These are phyloP conservation scores for Leptocoma aspasia DNA, from an alignment of 2,113 vertebrate species.

Conservation along the genomic window DNA sequence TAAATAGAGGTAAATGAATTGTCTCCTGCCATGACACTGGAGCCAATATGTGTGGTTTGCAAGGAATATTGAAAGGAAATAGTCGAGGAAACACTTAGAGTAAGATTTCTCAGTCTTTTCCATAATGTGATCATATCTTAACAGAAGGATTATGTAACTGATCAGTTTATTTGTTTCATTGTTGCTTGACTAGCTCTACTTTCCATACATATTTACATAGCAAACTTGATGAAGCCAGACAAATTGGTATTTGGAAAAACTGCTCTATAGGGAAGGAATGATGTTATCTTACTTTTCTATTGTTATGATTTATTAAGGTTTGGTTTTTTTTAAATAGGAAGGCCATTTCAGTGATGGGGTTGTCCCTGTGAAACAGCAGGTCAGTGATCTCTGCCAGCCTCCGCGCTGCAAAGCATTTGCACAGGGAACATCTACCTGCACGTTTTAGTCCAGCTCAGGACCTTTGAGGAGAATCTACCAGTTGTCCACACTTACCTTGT, in stretches of 20 bases:
- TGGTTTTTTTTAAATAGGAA: not conserved
- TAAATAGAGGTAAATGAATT: not conserved
- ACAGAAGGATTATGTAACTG: not conserved
- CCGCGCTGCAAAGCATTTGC: not conserved
- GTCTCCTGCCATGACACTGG: not conserved
- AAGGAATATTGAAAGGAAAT: not conserved
- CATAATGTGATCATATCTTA: not conserved
- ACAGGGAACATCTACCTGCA: not conserved
- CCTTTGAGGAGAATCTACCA: not conserved
- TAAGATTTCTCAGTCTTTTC: not conserved
- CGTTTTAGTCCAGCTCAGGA: not conserved
- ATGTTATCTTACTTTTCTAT: not conserved
- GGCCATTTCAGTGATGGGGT: not conserved
- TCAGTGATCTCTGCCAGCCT: not conserved
- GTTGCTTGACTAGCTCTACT: not conserved
- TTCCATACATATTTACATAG: not conserved
- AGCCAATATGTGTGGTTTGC: not conserved
- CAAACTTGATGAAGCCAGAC: not conserved
- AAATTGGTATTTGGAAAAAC: not conserved
- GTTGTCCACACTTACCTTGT: not conserved
- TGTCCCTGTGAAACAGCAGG: not conserved
- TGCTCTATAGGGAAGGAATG: not conserved
- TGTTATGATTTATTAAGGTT: not conserved
- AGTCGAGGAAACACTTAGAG: not conserved
- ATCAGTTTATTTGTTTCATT: not conserved